Evolutionary conservation across 2,797 vertebrate species (phyloP).

Genomic region (Anabas testudineus): DNA sequence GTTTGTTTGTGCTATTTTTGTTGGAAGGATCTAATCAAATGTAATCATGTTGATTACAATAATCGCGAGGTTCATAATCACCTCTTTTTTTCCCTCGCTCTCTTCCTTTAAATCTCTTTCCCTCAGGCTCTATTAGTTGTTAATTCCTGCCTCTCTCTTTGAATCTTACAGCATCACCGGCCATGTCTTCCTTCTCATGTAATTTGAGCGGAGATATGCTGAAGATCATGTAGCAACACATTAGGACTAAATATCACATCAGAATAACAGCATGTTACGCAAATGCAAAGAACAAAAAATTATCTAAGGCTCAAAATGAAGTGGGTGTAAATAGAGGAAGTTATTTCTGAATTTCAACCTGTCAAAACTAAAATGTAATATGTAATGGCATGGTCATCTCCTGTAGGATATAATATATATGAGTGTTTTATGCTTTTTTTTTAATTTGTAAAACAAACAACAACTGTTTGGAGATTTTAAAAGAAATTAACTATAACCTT

Average conservation of each 20-base stretch:
- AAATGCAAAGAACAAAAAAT: not conserved
- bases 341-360: no score
- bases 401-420: not conserved
- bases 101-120: constrained; percentile 48
- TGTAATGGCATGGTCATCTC: not conserved
- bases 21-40: constrained; percentile 75
- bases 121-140: constrained; percentile 21
- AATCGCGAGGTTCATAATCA: constrained; percentile 69
- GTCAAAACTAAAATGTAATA: not conserved
- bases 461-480: no score
- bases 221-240: not conserved
- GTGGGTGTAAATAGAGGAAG: not conserved
- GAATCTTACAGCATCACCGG: not conserved
- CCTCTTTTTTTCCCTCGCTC: constrained; percentile 16
- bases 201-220: not conserved
- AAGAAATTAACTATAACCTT: no score
- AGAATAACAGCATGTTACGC: not conserved
- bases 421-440: no score
- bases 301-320: not conserved
- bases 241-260: not conserved
- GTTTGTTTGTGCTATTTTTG: constrained; percentile 72
- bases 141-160: constrained; percentile 17
- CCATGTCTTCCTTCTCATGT: constrained; percentile 1
- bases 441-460: not conserved
- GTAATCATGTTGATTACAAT: constrained; percentile 76